phyloP scores from a whole-genome alignment of 2,888 invertebrate genomes.

The Brachyptera risi region DNA sequence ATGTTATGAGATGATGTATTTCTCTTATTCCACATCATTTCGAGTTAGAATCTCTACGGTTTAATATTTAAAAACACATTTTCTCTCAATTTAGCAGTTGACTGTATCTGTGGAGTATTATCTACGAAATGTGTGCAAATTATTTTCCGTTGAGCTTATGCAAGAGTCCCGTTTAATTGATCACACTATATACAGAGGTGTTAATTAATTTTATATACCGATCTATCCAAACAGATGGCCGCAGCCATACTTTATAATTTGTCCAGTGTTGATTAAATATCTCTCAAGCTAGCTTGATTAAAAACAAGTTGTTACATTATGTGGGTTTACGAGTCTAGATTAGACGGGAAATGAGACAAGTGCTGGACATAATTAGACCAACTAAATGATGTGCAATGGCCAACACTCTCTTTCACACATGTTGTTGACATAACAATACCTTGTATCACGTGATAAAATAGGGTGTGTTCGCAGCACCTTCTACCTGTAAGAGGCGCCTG shows the following conservation, averaged over 20 bases:
- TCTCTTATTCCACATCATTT: too few species aligned
- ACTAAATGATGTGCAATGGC: constrained; percentile 6
- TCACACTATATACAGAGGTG: constrained; percentile 1
- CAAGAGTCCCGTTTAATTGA: too few species aligned
- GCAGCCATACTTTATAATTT: constrained; percentile 5
- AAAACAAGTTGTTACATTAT: constrained; percentile 1
- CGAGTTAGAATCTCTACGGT: too few species aligned
- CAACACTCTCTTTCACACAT: background rate
- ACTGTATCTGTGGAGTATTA: too few species aligned
- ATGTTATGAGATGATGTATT: too few species aligned
- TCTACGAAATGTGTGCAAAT: too few species aligned
- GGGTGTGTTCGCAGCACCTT: background rate
- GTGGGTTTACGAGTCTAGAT: background rate
- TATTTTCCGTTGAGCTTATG: too few species aligned
- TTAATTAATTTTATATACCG: constrained; percentile 5
- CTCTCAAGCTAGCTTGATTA: background rate
- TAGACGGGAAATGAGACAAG: background rate
- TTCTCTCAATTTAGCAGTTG: too few species aligned
- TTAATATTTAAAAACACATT: too few species aligned
- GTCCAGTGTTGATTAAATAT: background rate
- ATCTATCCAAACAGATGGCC: constrained; percentile 9
- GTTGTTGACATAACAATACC: background rate
- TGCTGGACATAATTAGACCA: background rate
- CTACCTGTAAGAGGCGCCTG: background rate
- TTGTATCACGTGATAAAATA: background rate